These are phyloP conservation scores for Halcyon leucocephala DNA, from an alignment of 2,797 vertebrate genomes.

Conservation along the genomic window DNA sequence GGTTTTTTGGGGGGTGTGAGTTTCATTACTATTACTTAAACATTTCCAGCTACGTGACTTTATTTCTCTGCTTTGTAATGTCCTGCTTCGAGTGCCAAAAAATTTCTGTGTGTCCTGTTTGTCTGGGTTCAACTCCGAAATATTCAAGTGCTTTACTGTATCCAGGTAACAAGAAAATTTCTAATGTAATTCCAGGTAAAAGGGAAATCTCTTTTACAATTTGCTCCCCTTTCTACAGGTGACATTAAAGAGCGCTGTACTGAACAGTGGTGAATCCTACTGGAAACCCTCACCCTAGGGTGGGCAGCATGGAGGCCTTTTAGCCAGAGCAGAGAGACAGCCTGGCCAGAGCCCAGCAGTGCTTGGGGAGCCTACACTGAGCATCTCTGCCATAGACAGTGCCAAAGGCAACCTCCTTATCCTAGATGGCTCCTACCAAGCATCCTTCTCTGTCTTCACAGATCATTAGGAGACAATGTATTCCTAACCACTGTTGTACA, in stretches of 20 bases:
- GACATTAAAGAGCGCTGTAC: not conserved
- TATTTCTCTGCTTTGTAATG: not conserved
- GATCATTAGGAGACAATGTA: not conserved
- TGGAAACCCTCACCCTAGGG: not conserved
- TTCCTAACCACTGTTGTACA: not conserved
- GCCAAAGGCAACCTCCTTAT: rapidly evolving
- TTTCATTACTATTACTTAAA: not conserved
- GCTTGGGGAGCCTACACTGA: not conserved
- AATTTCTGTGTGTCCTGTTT: not conserved
- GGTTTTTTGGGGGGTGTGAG: too few relatives aligned
- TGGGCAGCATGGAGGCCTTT: not conserved
- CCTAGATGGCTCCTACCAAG: not conserved
- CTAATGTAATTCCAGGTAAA: not conserved
- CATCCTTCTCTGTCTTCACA: not conserved
- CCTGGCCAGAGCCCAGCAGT: rapidly evolving
- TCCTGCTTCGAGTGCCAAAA: not conserved
- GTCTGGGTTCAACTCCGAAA: not conserved
- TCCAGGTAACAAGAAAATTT: not conserved
- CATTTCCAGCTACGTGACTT: not conserved
- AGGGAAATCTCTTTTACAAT: not conserved
- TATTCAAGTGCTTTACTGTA: not conserved
- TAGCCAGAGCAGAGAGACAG: not conserved
- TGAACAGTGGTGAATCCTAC: not conserved
- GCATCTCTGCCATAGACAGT: rapidly evolving
- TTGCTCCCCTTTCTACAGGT: not conserved